A percentile compares a stretch with the other conserved stretches of the same genome.
Evolutionary conservation across 64 coral and sea anemone species (phyloP).

Genomic region (Catalaphyllia jardinei): DNA sequence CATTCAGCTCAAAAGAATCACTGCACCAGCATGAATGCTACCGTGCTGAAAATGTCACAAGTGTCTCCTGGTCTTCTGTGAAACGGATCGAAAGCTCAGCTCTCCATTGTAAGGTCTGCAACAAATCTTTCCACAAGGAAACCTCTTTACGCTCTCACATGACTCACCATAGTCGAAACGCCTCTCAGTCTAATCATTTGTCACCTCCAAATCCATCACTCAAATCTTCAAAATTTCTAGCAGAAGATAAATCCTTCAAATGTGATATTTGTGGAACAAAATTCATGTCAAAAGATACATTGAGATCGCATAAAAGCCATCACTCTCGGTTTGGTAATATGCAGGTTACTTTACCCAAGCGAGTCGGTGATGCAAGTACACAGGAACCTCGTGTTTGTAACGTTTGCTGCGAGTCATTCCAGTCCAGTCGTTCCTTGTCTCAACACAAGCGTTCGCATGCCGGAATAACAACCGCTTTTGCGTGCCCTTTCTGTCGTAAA

Average conservation of each 20-base stretch:
- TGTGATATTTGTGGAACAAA: not conserved
- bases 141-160: not conserved
- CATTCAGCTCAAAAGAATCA: too few species aligned
- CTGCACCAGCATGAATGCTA: too few species aligned
- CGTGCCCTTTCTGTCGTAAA: not conserved
- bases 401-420: not conserved
- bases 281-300: not conserved
- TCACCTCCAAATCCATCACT: not conserved
- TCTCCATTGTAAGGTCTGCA: not conserved
- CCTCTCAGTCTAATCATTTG: not conserved
- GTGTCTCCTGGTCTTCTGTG: not conserved
- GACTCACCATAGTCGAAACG: not conserved
- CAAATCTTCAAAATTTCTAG: not conserved
- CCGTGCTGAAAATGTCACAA: not conserved
- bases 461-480: not conserved
- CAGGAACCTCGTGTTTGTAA: not conserved
- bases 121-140: not conserved
- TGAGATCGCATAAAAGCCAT: constrained; percentile 9
- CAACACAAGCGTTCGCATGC: not conserved
- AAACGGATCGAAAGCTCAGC: not conserved
- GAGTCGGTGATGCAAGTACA: not conserved
- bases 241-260: not conserved
- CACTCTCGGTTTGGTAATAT: not conserved
- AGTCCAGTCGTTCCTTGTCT: not conserved
- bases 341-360: not conserved